Percentiles rank a stretch among this genome's conserved stretches.
Evolutionary conservation across 2,888 invertebrate genomes (phyloP).

Genomic region (Polymixis flavicincta): DNA sequence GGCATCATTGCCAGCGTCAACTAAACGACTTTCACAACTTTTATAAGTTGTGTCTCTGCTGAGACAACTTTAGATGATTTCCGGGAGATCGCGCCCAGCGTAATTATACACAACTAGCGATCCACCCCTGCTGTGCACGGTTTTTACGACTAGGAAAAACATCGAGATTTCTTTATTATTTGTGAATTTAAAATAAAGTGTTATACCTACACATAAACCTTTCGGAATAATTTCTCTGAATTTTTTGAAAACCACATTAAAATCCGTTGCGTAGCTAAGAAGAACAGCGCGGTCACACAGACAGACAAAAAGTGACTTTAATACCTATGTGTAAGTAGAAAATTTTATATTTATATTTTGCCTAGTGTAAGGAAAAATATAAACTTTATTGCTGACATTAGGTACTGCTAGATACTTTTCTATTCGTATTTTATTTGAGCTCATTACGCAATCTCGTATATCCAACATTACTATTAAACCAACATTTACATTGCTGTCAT

Average conservation of each 20-base stretch:
- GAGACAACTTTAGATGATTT: constrained; percentile 72
- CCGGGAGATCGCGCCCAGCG: constrained; percentile 65
- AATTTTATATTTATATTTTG: too few relatives aligned
- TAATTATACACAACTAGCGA: constrained; percentile 12
- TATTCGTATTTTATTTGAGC: background rate
- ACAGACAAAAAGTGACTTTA: background rate
- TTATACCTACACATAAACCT: background rate
- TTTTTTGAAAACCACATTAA: background rate
- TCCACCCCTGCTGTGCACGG: background rate
- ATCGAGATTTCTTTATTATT: background rate
- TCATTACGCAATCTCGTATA: background rate
- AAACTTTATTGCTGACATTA: background rate
- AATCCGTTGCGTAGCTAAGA: background rate
- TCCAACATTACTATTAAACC: background rate
- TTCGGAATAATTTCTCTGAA: background rate
- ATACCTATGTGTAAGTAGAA: background rate
- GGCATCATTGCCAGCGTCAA: constrained; percentile 50
- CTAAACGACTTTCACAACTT: constrained; percentile 83
- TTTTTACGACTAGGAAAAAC: background rate
- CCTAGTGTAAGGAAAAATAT: background rate
- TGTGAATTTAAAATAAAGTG: too few relatives aligned
- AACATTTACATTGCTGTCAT: background rate
- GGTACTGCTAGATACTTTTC: background rate
- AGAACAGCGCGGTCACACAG: background rate
- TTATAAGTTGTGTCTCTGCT: constrained; percentile 73